These are phyloP conservation scores for Drosophila aldrichi DNA, from an alignment of 2,888 invertebrate genomes.

Conservation along the genomic window DNA sequence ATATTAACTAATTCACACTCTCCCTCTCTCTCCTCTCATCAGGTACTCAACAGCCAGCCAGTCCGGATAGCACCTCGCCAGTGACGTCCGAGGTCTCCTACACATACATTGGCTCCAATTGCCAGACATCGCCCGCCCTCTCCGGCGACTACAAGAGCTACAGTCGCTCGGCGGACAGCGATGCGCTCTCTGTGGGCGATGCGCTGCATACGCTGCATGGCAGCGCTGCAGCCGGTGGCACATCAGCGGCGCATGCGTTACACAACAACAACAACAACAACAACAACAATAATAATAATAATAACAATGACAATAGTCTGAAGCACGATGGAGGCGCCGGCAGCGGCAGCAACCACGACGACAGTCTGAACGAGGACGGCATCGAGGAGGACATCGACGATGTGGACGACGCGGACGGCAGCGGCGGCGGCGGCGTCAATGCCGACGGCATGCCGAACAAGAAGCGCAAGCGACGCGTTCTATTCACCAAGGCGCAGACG, in stretches of 20 bases:
- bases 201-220: slow-evolving; percentile 72
- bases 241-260: slow-evolving; percentile 64
- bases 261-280: slow-evolving; percentile 64
- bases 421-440: slow-evolving; percentile 73
- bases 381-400: slow-evolving; percentile 86
- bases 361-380: slow-evolving; percentile 86
- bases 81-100: slow-evolving; percentile 91
- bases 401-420: slow-evolving; percentile 86
- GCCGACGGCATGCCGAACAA: slow-evolving; percentile 88
- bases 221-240: slow-evolving; percentile 32
- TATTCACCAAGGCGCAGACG: slow-evolving; percentile 99
- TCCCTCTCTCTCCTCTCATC: slow-evolving; percentile 11
- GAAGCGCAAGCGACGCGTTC: slow-evolving; percentile 97
- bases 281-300: slow-evolving; percentile 52
- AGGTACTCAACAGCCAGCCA: slow-evolving; percentile 89
- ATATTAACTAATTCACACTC: background rate
- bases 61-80: slow-evolving; percentile 94
- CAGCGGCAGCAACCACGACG: slow-evolving; percentile 79
- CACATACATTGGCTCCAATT: slow-evolving; percentile 84
- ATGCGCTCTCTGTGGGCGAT: slow-evolving; percentile 82
- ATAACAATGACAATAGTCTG: slow-evolving; percentile 54
- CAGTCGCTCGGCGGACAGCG: slow-evolving; percentile 84
- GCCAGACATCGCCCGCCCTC: slow-evolving; percentile 84
- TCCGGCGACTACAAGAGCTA: slow-evolving; percentile 84
- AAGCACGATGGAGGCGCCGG: slow-evolving; percentile 58